Percentiles rank a stretch among this genome's conserved stretches.
These are phyloP conservation scores for Heptranchias perlo DNA, from an alignment of 2,113 vertebrate species.

Conservation along the genomic window DNA sequence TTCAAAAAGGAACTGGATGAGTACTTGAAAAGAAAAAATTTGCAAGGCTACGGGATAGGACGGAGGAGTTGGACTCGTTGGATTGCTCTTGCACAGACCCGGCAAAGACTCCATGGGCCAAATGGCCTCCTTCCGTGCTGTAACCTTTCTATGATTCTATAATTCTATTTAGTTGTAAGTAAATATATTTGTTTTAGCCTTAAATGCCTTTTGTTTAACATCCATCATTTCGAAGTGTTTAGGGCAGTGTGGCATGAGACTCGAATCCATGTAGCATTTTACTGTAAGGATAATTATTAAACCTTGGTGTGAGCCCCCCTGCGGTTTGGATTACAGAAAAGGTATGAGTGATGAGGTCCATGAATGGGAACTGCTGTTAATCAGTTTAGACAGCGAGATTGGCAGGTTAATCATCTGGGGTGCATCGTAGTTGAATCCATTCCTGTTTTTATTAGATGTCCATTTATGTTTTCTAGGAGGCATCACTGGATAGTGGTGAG, in stretches of 20 bases:
- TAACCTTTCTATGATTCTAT: too few relatives aligned
- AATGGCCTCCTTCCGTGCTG: too few relatives aligned
- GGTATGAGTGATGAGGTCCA: not conserved
- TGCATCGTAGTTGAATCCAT: not conserved
- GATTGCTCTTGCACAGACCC: too few relatives aligned
- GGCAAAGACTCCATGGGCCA: too few relatives aligned
- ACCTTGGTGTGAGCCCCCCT: too few relatives aligned
- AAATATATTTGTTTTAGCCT: not conserved
- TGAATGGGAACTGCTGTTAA: not conserved
- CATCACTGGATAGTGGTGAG: not conserved
- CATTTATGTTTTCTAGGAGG: not conserved
- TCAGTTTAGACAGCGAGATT: not conserved
- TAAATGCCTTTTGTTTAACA: not conserved
- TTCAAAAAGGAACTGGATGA: too few relatives aligned
- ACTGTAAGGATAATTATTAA: too few relatives aligned
- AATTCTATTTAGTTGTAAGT: not conserved
- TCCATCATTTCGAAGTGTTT: not conserved
- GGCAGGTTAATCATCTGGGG: not conserved
- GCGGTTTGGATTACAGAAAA: not conserved
- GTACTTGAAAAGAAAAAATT: too few relatives aligned
- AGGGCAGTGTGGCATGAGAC: not conserved
- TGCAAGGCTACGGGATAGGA: too few relatives aligned
- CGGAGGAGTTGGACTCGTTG: too few relatives aligned
- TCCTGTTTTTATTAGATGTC: not conserved
- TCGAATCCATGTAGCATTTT: too few relatives aligned